These are phyloP conservation scores for Callosobruchus maculatus DNA, from an alignment of 2,888 invertebrate species.

Conservation along the genomic window DNA sequence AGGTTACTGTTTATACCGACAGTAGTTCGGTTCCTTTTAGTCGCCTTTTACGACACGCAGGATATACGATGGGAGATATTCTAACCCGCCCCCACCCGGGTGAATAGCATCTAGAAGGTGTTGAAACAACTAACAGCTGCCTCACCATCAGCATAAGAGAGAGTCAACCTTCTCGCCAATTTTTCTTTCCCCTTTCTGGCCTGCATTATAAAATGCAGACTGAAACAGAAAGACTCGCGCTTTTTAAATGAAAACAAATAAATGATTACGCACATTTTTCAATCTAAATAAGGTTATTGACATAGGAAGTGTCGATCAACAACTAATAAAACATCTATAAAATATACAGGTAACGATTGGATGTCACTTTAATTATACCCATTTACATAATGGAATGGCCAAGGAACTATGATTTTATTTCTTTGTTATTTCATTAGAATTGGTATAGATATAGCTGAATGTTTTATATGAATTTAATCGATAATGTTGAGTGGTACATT, in stretches of 20 bases:
- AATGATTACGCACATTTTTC: background rate
- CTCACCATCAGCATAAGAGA: no score
- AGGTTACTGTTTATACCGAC: no score
- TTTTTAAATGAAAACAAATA: background rate
- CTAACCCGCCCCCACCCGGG: no score
- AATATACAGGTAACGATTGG: background rate
- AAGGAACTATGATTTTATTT: background rate
- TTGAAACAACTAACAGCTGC: no score
- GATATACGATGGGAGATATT: no score
- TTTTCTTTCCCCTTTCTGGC: no score
- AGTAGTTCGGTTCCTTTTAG: no score
- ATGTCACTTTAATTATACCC: background rate
- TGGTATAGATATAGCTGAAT: background rate
- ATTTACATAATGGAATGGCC: background rate
- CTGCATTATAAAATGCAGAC: no score
- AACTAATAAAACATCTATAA: background rate
- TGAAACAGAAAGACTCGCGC: background rate
- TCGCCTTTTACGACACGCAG: no score
- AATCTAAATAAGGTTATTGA: background rate
- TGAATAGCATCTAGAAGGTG: no score
- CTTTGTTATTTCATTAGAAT: background rate
- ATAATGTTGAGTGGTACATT: background rate
- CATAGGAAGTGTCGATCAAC: background rate
- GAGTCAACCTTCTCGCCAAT: no score
- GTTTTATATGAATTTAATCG: no score